Percentiles rank a stretch among this genome's conserved stretches.
Evolutionary conservation across 2,888 invertebrate genomes (phyloP).

Genomic region (Acrocyrtus sp.): DNA sequence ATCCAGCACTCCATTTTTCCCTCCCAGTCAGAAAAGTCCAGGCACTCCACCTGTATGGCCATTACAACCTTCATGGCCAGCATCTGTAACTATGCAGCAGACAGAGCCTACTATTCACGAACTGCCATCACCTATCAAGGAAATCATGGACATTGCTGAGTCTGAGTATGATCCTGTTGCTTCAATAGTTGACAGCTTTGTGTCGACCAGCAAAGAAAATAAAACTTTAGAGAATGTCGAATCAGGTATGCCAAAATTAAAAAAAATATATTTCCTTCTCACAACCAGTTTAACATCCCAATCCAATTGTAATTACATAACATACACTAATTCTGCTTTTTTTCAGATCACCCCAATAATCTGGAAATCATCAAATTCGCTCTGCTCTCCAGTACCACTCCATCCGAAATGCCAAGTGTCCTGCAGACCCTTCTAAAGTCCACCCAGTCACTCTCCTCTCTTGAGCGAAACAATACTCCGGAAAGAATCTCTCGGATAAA

Average conservation of each 20-base stretch:
- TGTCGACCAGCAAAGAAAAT: neutral
- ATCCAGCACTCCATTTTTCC: constrained; percentile 31
- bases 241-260: too few relatives aligned
- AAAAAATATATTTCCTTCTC: neutral
- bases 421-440: too few relatives aligned
- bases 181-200: constrained; percentile 29
- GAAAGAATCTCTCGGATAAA: neutral
- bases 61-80: constrained; percentile 34
- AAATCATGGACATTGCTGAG: constrained; percentile 28
- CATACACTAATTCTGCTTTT: too few relatives aligned
- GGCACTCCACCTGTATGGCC: constrained; percentile 46
- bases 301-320: too few relatives aligned
- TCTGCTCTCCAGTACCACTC: too few relatives aligned
- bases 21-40: neutral
- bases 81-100: constrained; percentile 2
- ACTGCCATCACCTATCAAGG: constrained; percentile 27
- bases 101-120: constrained; percentile 33
- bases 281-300: too few relatives aligned
- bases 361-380: too few relatives aligned
- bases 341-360: too few relatives aligned
- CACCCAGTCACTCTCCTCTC: too few relatives aligned
- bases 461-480: too few relatives aligned
- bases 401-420: too few relatives aligned
- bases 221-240: neutral
- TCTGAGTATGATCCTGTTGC: constrained; percentile 23